Evolutionary conservation across 2,888 invertebrate species (phyloP).

Genomic region (Deilephila elpenor): DNA sequence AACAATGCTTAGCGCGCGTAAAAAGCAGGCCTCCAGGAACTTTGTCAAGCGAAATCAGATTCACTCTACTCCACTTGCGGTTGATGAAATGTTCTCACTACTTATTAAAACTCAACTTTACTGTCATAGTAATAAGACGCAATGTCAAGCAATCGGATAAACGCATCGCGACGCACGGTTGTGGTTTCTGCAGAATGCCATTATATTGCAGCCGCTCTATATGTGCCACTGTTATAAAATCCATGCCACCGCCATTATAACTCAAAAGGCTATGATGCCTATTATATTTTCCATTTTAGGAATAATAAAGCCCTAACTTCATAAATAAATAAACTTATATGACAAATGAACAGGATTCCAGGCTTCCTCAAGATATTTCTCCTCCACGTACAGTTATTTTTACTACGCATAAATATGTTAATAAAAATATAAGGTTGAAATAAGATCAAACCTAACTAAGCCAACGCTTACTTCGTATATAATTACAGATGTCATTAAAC

Average conservation of each 20-base stretch:
- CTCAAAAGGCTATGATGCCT: background rate
- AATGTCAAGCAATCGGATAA: conserved; percentile 33
- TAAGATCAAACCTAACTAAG: no score
- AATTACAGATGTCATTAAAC: background rate
- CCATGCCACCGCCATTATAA: conserved; percentile 26
- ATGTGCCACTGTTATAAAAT: conserved; percentile 69
- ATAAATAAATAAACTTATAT: background rate
- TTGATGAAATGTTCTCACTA: conserved; percentile 42
- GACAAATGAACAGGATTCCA: no score
- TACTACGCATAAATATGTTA: no score
- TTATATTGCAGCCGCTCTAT: conserved; percentile 65
- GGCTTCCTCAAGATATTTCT: no score
- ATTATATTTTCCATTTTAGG: background rate
- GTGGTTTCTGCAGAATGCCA: conserved; percentile 68
- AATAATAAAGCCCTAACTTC: background rate
- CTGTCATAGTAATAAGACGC: conserved; percentile 39
- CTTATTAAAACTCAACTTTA: conserved; percentile 44
- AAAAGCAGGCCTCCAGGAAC: conserved; percentile 58
- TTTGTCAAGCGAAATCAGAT: conserved; percentile 54
- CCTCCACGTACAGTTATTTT: no score
- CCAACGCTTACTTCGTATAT: background rate
- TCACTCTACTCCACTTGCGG: conserved; percentile 50
- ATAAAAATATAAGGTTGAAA: no score
- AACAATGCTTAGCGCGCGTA: conserved; percentile 54
- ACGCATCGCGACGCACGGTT: conserved; percentile 48